Conservation (phyloP, 2,113 vertebrate species). For the Chroicocephalus ridibundus region DNA sequence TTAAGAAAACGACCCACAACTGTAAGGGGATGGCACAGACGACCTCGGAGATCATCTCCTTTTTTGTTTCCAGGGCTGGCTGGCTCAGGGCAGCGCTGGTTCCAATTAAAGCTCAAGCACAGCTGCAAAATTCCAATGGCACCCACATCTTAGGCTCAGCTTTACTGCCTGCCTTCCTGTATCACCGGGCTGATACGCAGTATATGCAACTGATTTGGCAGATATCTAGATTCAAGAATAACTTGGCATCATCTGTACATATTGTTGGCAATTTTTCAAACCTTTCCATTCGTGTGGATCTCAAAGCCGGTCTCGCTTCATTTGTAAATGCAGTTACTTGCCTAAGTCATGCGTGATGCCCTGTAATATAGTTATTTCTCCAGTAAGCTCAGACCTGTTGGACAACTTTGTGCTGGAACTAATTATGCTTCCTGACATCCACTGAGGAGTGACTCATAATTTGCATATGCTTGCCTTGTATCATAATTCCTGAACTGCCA, state of each 20-base stretch:
- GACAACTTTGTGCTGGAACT: slow-evolving; percentile 36
- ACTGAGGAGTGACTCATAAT: slow-evolving; percentile 4
- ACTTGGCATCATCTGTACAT: background rate
- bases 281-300: background rate
- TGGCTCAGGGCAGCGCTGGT: background rate
- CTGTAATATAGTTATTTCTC: slow-evolving; percentile 43
- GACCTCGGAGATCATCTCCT: background rate
- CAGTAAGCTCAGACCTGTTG: slow-evolving; percentile 13
- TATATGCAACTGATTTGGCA: slow-evolving; percentile 53
- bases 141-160: slow-evolving; percentile 43
- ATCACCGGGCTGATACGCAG: background rate
- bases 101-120: slow-evolving; percentile 34
- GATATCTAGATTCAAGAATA: background rate
- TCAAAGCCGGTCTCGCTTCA: background rate
- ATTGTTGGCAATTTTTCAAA: slow-evolving; percentile 44
- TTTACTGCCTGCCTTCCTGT: slow-evolving; percentile 29
- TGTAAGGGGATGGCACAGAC: background rate
- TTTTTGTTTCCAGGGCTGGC: background rate
- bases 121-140: slow-evolving; percentile 55
- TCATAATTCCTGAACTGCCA: background rate
- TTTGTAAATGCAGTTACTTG: slow-evolving; percentile 45
- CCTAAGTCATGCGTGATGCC: slow-evolving; percentile 41
- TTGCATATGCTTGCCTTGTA: slow-evolving; percentile 5
- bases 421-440: slow-evolving; percentile 2
- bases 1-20: background rate